Conservation (phyloP, 2,888 invertebrate genomes). For the Enchytraeus crypticus region DNA sequence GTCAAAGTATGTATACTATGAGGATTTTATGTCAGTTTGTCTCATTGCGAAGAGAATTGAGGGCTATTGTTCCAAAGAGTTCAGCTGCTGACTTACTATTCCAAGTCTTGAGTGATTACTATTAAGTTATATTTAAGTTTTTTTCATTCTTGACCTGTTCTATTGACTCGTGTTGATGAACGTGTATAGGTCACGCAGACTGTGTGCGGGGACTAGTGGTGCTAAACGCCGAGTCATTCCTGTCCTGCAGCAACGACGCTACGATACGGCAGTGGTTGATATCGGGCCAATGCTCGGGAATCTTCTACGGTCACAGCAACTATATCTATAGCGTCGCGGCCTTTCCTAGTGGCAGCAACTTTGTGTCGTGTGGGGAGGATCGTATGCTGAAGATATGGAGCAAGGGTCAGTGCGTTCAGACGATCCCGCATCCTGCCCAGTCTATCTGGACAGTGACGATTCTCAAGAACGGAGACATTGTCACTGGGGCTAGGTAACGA, state of each 20-base stretch:
- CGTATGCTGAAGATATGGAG: conserved; percentile 73
- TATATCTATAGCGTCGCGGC: conserved; percentile 65
- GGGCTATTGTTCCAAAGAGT: too few species aligned
- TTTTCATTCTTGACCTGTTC: not conserved
- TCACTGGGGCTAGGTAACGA: conserved; percentile 62
- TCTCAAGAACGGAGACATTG: conserved; percentile 78
- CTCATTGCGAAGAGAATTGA: too few species aligned
- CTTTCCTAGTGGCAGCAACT: conserved; percentile 54
- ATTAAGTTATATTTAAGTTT: not conserved
- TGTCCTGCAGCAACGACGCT: conserved; percentile 88
- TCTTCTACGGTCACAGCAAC: conserved; percentile 71
- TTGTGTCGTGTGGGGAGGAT: conserved; percentile 73
- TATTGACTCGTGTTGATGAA: not conserved
- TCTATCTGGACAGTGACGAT: conserved; percentile 80
- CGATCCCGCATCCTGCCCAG: conserved; percentile 69
- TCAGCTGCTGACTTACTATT: not conserved
- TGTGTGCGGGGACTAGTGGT: conserved; percentile 75
- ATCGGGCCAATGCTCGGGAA: conserved; percentile 60
- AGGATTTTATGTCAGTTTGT: too few species aligned
- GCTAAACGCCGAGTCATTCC: conserved; percentile 59
- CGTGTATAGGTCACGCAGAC: conserved; percentile 70
- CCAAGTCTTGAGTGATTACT: not conserved
- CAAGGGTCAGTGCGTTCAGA: conserved; percentile 52
- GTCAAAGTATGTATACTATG: too few species aligned
- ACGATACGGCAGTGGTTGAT: conserved; percentile 73